These are phyloP conservation scores for Sinopyrophorus schimmeli DNA, from an alignment of 2,888 invertebrate genomes.

Conservation along the genomic window DNA sequence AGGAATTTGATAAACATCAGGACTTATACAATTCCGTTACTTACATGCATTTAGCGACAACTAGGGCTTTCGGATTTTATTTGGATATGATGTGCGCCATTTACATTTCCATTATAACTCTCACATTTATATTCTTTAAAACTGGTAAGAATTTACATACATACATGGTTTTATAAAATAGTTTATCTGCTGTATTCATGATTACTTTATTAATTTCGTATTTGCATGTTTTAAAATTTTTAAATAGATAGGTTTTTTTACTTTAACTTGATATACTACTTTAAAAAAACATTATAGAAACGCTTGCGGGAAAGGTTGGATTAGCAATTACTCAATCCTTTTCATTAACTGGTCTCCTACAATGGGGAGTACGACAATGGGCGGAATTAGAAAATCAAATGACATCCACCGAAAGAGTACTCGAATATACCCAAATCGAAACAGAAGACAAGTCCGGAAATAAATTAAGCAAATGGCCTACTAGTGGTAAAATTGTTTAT, in stretches of 20 bases:
- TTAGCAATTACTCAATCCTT: slow-evolving; percentile 83
- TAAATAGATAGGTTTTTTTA: too few species aligned
- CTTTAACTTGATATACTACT: too few species aligned
- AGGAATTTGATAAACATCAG: slow-evolving; percentile 50
- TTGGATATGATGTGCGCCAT: slow-evolving; percentile 13
- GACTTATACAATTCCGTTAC: slow-evolving; percentile 48
- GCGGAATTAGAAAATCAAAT: slow-evolving; percentile 80
- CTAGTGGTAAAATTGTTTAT: slow-evolving; percentile 68
- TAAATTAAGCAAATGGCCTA: slow-evolving; percentile 73
- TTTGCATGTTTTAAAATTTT: too few species aligned
- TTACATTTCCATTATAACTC: slow-evolving; percentile 19
- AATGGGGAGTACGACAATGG: slow-evolving; percentile 77
- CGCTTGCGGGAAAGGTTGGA: slow-evolving; percentile 74
- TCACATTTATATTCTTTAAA: slow-evolving; percentile 18
- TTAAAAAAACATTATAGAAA: slow-evolving; percentile 49
- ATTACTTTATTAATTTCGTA: too few species aligned
- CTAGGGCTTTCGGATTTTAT: slow-evolving; percentile 36
- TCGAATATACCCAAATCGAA: slow-evolving; percentile 55
- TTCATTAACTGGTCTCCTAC: slow-evolving; percentile 70
- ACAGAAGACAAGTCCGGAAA: slow-evolving; percentile 44
- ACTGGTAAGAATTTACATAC: too few species aligned
- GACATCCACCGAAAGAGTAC: slow-evolving; percentile 85
- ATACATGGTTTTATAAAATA: too few species aligned
- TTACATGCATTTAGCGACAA: slow-evolving; percentile 45
- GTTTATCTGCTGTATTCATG: too few species aligned